Conservation (phyloP, 2,888 invertebrate genomes). For the Hydrotaea diabolus region DNA sequence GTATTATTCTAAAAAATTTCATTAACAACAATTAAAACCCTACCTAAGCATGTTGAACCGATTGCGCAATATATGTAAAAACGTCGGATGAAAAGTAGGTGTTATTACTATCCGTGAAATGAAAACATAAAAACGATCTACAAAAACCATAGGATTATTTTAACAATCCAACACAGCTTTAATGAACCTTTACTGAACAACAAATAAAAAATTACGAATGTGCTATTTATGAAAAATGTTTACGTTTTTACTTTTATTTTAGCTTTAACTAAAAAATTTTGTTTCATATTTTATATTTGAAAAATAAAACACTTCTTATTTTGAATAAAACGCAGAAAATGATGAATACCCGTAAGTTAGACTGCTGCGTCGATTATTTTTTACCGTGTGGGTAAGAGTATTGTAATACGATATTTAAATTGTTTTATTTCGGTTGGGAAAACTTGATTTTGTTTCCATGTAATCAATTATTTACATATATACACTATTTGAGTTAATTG, state of each 20-base stretch:
- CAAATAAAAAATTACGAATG: not conserved
- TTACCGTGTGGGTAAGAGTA: no score
- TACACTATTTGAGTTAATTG: no score
- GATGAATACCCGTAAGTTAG: no score
- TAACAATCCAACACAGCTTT: conserved; percentile 40
- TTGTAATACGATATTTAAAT: no score
- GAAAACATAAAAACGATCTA: not conserved
- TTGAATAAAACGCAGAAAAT: not conserved
- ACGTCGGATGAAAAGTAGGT: not conserved
- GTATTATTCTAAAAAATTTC: not conserved
- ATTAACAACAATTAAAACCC: not conserved
- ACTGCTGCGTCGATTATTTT: no score
- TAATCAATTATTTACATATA: no score
- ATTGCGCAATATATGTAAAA: not conserved
- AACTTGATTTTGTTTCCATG: no score
- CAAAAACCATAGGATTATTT: not conserved
- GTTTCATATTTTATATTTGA: not conserved
- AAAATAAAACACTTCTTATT: not conserved
- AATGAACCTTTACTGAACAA: conserved; percentile 50
- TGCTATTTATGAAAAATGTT: not conserved
- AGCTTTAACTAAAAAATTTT: not conserved
- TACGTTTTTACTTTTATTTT: not conserved
- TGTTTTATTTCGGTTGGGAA: no score
- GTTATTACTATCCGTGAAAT: not conserved
- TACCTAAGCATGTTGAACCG: not conserved